Evolutionary conservation across 2,113 vertebrate genomes (phyloP), one percentile per base, ranked within the genome.

Genomic region (Protobothrops flavoviridis): DNA sequence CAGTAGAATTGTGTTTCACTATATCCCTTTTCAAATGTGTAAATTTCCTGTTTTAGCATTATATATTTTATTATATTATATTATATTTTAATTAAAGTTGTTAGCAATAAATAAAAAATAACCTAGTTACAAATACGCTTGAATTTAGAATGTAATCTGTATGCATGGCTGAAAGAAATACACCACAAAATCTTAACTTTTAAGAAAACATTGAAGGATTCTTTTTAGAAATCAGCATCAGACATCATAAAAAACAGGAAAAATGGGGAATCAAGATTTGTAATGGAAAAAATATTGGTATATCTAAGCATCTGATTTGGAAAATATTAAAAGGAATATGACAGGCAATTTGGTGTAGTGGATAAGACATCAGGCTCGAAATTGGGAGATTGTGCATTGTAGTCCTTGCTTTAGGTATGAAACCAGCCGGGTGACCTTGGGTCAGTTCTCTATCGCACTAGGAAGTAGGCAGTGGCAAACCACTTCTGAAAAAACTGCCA

Each of bases 201-300:
- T 94, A 94, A 94, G 90, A 95, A 88, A 91, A 81, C 91, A 94
- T 94, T 94, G 69, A 90, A 55, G 26, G 5, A 56, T 90, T 93
- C 52, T 89, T 86, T 94, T 96, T 93, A 94, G 57, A 85, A 93
- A 92, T 90, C 55, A 91, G 94, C 53, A 93, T 93, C 85, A 94
- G 93, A 91, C 90, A 91, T 90, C 94, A 94, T 94, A 96, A 97
- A 97, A 97, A 95, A 93, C 0, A 43, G 21, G 20, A 45, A 92
- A 20, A 91, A 88, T 86, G 24, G 53, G 85, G 90, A 88, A 92
- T 24, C 45, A 39, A 88, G 91, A 92, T 1, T 23, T 74, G 2
- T 59, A 90, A 94, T 94, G 64, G 55, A 85, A 59, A 55, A 43
- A 50, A 12, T n/a, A n/a, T 53, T 39, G 50, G 7, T 48, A 26